A percentile compares a stretch with the other conserved stretches of the same genome.
These are phyloP conservation scores for Hesperia comma DNA, from an alignment of 2,888 invertebrate species.

Conservation along the genomic window DNA sequence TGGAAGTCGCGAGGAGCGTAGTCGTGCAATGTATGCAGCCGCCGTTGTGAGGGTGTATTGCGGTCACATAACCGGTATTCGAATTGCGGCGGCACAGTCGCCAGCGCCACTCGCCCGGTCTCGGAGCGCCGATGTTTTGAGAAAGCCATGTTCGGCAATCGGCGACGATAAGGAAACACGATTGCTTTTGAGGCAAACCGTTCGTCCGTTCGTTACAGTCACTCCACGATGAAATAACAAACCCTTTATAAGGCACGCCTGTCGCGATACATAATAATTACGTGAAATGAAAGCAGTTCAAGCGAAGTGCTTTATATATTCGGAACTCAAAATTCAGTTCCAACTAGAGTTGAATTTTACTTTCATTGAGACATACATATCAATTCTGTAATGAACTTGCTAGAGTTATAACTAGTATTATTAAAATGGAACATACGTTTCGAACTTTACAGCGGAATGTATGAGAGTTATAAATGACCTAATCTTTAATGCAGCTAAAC, in stretches of 20 bases:
- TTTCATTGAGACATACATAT: slow-evolving; percentile 7
- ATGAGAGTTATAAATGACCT: not conserved
- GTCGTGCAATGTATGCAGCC: slow-evolving; percentile 46
- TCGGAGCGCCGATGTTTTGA: slow-evolving; percentile 74
- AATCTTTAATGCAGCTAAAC: not conserved
- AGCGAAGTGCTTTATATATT: slow-evolving; percentile 32
- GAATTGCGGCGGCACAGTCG: slow-evolving; percentile 70
- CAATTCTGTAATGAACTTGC: too few relatives aligned
- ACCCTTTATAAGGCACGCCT: slow-evolving; percentile 54
- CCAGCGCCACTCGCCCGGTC: slow-evolving; percentile 64
- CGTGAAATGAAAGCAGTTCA: slow-evolving; percentile 38
- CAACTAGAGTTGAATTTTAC: slow-evolving; percentile 28
- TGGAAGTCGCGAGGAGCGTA: slow-evolving; percentile 55
- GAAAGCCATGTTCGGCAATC: slow-evolving; percentile 79
- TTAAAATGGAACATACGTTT: too few relatives aligned
- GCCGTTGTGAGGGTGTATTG: slow-evolving; percentile 72
- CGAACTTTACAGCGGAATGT: too few relatives aligned
- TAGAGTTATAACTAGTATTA: too few relatives aligned
- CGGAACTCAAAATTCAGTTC: slow-evolving; percentile 28
- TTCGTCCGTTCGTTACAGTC: slow-evolving; percentile 62
- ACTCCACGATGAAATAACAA: slow-evolving; percentile 49
- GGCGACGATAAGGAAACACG: slow-evolving; percentile 75
- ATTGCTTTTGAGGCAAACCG: slow-evolving; percentile 68
- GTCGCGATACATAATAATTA: slow-evolving; percentile 43
- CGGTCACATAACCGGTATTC: slow-evolving; percentile 84